phyloP scores from a whole-genome alignment of 1,140 invertebrate species.

The Papilio polyxenes region DNA sequence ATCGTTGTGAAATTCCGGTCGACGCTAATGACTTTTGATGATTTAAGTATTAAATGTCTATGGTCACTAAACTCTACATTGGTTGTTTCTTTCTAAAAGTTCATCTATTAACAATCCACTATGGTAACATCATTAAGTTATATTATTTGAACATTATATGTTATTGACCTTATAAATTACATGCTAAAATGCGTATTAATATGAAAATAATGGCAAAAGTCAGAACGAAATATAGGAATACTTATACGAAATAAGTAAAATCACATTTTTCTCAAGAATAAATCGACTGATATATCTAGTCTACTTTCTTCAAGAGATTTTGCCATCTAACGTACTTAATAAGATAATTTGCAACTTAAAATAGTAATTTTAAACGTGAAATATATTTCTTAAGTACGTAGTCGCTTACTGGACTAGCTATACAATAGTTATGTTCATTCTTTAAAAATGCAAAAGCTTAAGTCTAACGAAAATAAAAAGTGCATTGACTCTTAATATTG shows the following conservation, averaged over 20 bases:
- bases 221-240: no score
- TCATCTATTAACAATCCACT: no score
- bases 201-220: no score
- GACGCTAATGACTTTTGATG: neutral
- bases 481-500: neutral
- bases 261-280: neutral
- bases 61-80: neutral
- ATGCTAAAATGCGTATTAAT: no score
- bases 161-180: no score
- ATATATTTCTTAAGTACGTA: neutral
- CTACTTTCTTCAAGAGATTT: neutral
- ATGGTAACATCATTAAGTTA: no score
- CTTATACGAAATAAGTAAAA: neutral
- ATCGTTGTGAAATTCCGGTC: neutral
- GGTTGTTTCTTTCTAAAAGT: no score
- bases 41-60: neutral
- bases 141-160: no score
- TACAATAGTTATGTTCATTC: neutral
- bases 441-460: neutral
- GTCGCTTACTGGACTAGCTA: neutral
- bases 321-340: neutral
- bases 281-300: neutral
- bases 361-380: neutral
- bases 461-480: neutral
- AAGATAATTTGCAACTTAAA: neutral